Conservation (phyloP, 1,140 invertebrate species). For the Chrysopa pallens region DNA sequence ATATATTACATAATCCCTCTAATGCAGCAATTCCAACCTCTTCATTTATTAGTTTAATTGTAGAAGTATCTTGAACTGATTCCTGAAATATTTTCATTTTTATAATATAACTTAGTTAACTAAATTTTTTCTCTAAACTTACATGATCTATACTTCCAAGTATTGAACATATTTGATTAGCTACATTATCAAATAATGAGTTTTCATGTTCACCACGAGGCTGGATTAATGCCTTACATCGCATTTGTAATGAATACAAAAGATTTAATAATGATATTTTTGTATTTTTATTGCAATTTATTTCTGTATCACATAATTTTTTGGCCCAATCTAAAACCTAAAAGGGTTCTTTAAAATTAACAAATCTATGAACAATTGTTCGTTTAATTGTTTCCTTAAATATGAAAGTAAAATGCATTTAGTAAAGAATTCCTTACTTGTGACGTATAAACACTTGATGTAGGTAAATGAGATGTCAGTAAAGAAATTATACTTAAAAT, state of each 20-base stretch:
- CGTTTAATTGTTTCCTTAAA: no score
- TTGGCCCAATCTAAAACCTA: slow-evolving; percentile 25
- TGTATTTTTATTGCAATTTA: slow-evolving; percentile 10
- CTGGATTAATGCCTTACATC: slow-evolving; percentile 10
- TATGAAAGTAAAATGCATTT: no score
- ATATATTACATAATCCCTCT: slow-evolving; percentile 16
- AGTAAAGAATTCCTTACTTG: no score
- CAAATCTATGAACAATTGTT: neutral
- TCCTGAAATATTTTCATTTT: slow-evolving; percentile 10
- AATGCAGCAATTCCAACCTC: slow-evolving; percentile 18
- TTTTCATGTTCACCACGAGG: slow-evolving; percentile 9
- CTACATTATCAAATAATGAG: slow-evolving; percentile 21
- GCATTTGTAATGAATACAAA: slow-evolving; percentile 11
- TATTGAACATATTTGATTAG: slow-evolving; percentile 19
- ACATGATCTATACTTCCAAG: slow-evolving; percentile 22
- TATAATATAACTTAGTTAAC: slow-evolving; percentile 1
- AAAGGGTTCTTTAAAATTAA: neutral
- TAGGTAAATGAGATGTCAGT: slow-evolving; percentile 20
- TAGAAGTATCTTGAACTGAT: slow-evolving; percentile 7
- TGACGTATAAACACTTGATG: no score
- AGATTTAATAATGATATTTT: slow-evolving; percentile 11
- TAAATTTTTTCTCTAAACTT: slow-evolving; percentile 5
- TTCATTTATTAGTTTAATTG: slow-evolving; percentile 23
- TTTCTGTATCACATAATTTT: slow-evolving; percentile 16
- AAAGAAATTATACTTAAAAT: slow-evolving; percentile 22